Conservation (phyloP, 2,888 invertebrate genomes). For the Nowickia ferox region DNA sequence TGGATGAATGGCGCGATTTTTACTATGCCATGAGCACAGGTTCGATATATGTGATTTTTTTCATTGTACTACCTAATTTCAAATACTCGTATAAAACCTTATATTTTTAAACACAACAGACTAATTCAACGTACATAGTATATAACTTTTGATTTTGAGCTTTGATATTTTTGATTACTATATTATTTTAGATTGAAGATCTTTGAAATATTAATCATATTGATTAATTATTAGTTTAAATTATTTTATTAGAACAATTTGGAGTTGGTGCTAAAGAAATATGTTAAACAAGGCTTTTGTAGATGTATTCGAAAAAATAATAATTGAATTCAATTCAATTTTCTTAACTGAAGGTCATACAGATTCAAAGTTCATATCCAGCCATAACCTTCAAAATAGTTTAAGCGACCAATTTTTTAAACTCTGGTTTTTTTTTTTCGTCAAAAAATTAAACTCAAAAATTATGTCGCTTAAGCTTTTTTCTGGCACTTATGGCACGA, state of each 20-base stretch:
- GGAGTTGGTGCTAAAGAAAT: not conserved
- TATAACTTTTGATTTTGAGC: slow-evolving; percentile 58
- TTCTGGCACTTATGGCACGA: no score
- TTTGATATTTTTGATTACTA: slow-evolving; percentile 26
- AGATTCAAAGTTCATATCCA: no score
- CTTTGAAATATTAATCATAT: slow-evolving; percentile 2
- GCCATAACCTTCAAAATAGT: no score
- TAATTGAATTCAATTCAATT: no score
- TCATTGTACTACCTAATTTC: slow-evolving; percentile 51
- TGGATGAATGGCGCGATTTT: slow-evolving; percentile 99
- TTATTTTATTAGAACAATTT: not conserved
- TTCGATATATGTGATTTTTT: slow-evolving; percentile 84
- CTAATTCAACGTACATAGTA: slow-evolving; percentile 37
- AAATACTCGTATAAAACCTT: slow-evolving; percentile 41
- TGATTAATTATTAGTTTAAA: slow-evolving; percentile 1
- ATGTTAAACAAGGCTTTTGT: not conserved
- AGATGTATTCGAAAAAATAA: no score
- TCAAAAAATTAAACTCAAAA: no score
- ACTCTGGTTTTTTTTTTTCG: no score
- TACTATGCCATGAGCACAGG: slow-evolving; percentile 99
- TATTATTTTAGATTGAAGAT: slow-evolving; percentile 24
- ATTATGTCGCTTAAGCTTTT: no score
- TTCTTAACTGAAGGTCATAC: no score
- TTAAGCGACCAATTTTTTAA: no score
- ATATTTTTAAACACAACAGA: slow-evolving; percentile 62